phyloP scores from a whole-genome alignment of 2,113 vertebrate genomes.

The Phoxinus phoxinus region DNA sequence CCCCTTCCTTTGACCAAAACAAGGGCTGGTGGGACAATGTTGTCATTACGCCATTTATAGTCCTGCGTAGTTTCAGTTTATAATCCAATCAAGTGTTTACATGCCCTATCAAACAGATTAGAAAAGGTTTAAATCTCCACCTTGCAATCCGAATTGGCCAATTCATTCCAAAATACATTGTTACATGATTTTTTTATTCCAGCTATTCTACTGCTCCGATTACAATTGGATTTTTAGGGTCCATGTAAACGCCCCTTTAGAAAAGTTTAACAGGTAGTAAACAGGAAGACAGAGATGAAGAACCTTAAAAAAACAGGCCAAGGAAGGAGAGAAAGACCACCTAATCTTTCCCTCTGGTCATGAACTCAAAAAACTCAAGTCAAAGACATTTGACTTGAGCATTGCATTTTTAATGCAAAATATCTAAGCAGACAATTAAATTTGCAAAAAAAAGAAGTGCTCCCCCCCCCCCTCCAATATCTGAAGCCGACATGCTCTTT shows the following conservation, averaged over 20 bases:
- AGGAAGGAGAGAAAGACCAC: neutral
- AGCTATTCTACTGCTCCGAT: no score
- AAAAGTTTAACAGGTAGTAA: constrained; percentile 16
- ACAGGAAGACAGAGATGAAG: neutral
- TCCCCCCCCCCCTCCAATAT: neutral
- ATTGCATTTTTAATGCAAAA: neutral
- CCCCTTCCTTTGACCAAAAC: no score
- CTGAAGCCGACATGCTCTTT: neutral
- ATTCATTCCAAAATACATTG: no score
- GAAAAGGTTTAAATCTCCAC: no score
- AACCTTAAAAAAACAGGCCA: neutral
- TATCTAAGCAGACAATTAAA: neutral
- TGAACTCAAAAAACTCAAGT: neutral
- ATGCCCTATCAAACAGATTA: no score
- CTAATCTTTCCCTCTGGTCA: neutral
- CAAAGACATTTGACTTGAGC: neutral
- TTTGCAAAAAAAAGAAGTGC: neutral
- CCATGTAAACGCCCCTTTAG: neutral
- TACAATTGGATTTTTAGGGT: no score
- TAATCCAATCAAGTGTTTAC: no score
- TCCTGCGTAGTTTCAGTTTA: no score
- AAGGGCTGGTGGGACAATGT: no score
- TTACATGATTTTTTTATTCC: no score
- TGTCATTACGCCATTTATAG: no score
- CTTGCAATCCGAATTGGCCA: no score